Conservation (phyloP, 35 echinoderm and acorn worm species). For the Lytechinus pictus region DNA sequence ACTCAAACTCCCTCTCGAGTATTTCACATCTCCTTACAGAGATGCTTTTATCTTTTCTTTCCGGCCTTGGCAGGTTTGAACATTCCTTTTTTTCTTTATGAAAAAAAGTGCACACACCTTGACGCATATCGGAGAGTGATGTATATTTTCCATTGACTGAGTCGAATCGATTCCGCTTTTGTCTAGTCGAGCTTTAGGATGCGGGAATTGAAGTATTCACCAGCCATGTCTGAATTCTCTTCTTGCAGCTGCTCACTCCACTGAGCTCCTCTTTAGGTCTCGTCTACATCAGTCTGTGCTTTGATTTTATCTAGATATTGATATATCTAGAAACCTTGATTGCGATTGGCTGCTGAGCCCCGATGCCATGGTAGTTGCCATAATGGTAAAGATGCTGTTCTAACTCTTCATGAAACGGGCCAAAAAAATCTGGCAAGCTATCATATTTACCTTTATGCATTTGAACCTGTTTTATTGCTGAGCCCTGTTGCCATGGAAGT, state of each 20-base stretch:
- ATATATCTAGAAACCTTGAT: too few species aligned
- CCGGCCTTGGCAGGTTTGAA: neutral
- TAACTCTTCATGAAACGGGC: too few species aligned
- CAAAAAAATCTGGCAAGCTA: too few species aligned
- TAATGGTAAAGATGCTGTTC: too few species aligned
- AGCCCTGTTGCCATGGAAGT: too few species aligned
- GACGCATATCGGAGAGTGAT: constrained; percentile 8
- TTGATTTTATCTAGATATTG: too few species aligned
- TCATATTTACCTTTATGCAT: too few species aligned
- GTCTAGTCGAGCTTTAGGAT: constrained; percentile 24
- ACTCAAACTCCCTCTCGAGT: neutral
- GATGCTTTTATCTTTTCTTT: neutral
- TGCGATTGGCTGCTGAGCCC: too few species aligned
- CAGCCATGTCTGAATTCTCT: neutral
- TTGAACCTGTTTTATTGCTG: too few species aligned
- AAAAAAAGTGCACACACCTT: constrained; percentile 11
- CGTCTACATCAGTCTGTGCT: too few species aligned
- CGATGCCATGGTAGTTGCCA: too few species aligned
- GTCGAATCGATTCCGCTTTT: constrained; percentile 31
- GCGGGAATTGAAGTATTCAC: neutral
- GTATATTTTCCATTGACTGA: constrained; percentile 28
- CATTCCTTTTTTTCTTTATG: neutral
- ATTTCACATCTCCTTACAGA: neutral
- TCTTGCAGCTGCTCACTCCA: neutral
- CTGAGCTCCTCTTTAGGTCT: neutral